These are phyloP conservation scores for Heliconius ethilla DNA, from an alignment of 2,888 invertebrate species.

Conservation along the genomic window DNA sequence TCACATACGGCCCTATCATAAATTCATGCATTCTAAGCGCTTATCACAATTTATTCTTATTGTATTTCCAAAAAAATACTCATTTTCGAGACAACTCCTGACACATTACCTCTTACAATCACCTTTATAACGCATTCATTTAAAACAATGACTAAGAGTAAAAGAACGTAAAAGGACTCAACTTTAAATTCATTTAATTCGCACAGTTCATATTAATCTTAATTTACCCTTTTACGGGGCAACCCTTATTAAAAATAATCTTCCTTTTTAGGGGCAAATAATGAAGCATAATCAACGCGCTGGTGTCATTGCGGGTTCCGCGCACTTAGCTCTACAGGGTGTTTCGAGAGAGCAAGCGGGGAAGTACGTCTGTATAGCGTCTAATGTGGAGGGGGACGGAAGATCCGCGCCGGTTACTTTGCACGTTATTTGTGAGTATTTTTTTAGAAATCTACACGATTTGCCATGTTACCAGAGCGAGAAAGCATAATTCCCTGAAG, in stretches of 20 bases:
- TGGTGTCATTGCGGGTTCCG: conserved; percentile 93
- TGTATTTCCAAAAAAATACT: background rate
- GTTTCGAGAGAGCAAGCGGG: conserved; percentile 92
- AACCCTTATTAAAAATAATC: conserved; percentile 43
- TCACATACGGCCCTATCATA: no score
- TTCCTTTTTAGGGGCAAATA: conserved; percentile 85
- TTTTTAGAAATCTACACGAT: background rate
- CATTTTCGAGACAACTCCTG: background rate
- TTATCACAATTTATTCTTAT: no score
- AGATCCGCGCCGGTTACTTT: conserved; percentile 90
- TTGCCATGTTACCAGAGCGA: no score
- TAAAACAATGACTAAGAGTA: background rate
- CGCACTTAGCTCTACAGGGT: conserved; percentile 90
- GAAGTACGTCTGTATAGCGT: conserved; percentile 93
- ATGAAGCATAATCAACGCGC: conserved; percentile 92
- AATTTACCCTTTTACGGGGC: conserved; percentile 18
- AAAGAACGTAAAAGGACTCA: conserved; percentile 19
- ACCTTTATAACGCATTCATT: conserved; percentile 11
- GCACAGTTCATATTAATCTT: conserved; percentile 23
- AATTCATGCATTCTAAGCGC: no score
- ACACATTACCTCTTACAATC: background rate
- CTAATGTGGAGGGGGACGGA: conserved; percentile 95
- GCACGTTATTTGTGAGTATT: conserved; percentile 93
- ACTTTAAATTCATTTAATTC: conserved; percentile 31
- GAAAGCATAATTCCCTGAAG: no score